A percentile compares a stretch with the other conserved stretches of the same genome.
Evolutionary conservation across 2,113 vertebrate genomes (phyloP).

Genomic region (Triplophysa rosa): DNA sequence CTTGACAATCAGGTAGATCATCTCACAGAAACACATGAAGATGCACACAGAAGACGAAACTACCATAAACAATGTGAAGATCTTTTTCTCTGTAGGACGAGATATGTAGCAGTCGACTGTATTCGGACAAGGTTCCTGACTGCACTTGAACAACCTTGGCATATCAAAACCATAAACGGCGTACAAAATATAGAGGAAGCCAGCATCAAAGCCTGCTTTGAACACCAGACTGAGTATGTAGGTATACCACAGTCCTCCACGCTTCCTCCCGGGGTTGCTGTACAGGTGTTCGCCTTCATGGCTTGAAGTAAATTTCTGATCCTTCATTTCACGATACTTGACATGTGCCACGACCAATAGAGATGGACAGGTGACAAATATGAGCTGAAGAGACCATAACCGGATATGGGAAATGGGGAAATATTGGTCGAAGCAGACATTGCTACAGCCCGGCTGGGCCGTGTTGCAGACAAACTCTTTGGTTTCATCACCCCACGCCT

Average conservation of each 20-base stretch:
- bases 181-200: constrained; percentile 87
- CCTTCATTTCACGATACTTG: constrained; percentile 83
- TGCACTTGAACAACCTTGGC: constrained; percentile 82
- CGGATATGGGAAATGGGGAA: constrained; percentile 93
- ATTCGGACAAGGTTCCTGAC: constrained; percentile 82
- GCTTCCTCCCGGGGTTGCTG: constrained; percentile 81
- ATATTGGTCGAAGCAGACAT: constrained; percentile 84
- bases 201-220: constrained; percentile 78
- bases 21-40: constrained; percentile 84
- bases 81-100: constrained; percentile 88
- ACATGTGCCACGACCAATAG: constrained; percentile 90
- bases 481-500: constrained; percentile 86
- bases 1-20: constrained; percentile 83
- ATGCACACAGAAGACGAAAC: constrained; percentile 78
- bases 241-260: constrained; percentile 92
- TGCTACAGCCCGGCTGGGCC: constrained; percentile 85
- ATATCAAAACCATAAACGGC: constrained; percentile 79
- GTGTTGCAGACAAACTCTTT: constrained; percentile 94
- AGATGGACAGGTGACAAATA: constrained; percentile 92
- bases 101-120: constrained; percentile 89
- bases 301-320: constrained; percentile 59
- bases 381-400: constrained; percentile 95
- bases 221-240: constrained; percentile 89
- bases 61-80: constrained; percentile 95
- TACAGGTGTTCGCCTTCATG: constrained; percentile 65